Percentiles rank a stretch among this genome's conserved stretches.
Conservation (phyloP, 2,113 vertebrate species). For the Burhinus oedicnemus region DNA sequence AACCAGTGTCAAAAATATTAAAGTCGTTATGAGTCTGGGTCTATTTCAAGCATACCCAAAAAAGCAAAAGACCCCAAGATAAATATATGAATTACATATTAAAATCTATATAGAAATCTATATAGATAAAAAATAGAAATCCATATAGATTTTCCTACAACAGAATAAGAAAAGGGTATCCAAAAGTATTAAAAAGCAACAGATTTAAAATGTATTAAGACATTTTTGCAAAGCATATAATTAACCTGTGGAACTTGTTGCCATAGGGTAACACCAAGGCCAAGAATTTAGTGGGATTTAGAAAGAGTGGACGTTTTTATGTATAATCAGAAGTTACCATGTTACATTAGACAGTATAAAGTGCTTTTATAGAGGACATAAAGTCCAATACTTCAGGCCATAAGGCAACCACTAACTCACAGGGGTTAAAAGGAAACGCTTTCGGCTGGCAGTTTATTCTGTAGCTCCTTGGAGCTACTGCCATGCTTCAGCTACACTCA, state of each 20-base stretch:
- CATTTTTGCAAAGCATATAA: constrained; percentile 2
- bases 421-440: not conserved
- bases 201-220: not conserved
- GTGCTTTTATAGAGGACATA: constrained; percentile 8
- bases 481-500: accelerated
- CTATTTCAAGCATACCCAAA: not conserved
- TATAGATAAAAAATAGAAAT: not conserved
- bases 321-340: not conserved
- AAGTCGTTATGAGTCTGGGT: not conserved
- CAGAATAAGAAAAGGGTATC: not conserved
- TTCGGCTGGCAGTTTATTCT: not conserved
- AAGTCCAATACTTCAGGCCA: not conserved
- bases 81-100: not conserved
- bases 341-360: constrained; percentile 10
- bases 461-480: not conserved
- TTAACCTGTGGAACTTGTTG: constrained; percentile 2
- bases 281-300: not conserved
- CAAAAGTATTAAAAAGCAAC: not conserved
- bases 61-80: not conserved
- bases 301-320: not conserved
- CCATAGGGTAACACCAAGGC: not conserved
- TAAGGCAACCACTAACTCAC: not conserved
- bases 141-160: not conserved
- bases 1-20: not conserved
- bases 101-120: not conserved